A percentile compares a stretch with the other conserved stretches of the same genome.
phyloP scores from a whole-genome alignment of 37 sponge, comb jelly and placozoan species.

The Trichoplax adhaerens region DNA sequence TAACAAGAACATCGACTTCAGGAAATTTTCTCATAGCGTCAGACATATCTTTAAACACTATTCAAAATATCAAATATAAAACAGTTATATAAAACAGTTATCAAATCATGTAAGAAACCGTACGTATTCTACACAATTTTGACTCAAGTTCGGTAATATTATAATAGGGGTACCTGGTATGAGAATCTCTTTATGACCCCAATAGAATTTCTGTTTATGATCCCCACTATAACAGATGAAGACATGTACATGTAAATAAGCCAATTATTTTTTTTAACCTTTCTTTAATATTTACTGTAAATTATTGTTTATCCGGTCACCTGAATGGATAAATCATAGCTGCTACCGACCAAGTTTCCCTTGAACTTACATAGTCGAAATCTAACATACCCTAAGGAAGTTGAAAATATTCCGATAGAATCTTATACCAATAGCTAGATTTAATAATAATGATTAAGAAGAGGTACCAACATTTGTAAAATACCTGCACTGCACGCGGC shows the following conservation, averaged over 20 bases:
- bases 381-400: conserved; percentile 76
- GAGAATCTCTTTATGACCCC: conserved; percentile 83
- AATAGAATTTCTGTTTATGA: conserved; percentile 93
- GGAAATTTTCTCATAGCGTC: conserved; percentile 69
- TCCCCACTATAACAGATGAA: conserved; percentile 41
- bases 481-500: conserved; percentile 69
- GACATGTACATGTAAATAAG: too few species aligned
- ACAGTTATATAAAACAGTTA: neutral
- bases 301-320: conserved; percentile 2
- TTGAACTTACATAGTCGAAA: conserved; percentile 67
- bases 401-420: conserved; percentile 8
- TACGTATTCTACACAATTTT: neutral
- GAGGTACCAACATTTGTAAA: neutral
- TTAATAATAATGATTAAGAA: neutral
- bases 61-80: neutral
- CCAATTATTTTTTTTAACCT: too few species aligned
- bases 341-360: conserved; percentile 76
- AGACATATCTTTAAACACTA: conserved; percentile 81
- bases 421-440: neutral
- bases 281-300: too few species aligned
- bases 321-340: conserved; percentile 95
- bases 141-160: neutral
- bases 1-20: conserved; percentile 62
- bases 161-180: conserved; percentile 39
- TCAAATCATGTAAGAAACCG: neutral